These are phyloP conservation scores for Rhadina sibilatrix DNA, from an alignment of 2,113 vertebrate species.

Conservation along the genomic window DNA sequence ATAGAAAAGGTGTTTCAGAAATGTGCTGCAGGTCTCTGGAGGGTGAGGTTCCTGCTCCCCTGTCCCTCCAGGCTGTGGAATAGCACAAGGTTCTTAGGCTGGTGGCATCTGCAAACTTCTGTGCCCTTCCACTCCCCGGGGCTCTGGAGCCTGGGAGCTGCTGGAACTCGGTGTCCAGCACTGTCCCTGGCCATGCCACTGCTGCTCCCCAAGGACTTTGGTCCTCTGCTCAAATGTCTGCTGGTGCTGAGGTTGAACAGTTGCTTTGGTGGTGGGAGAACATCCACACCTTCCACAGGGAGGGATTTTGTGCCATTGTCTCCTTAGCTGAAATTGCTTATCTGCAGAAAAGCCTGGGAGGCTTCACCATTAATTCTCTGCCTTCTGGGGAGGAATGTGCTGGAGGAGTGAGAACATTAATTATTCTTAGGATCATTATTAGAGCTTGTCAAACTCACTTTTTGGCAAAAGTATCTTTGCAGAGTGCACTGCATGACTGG, in stretches of 20 bases:
- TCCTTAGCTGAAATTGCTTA: neutral
- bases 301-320: neutral
- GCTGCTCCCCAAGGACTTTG: neutral
- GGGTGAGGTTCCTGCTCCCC: neutral
- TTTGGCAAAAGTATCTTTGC: slow-evolving; percentile 16
- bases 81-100: neutral
- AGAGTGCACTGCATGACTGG: neutral
- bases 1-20: neutral
- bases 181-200: neutral
- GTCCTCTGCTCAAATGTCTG: neutral
- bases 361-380: slow-evolving; percentile 10
- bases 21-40: neutral
- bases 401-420: slow-evolving; percentile 26
- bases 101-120: neutral
- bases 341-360: neutral
- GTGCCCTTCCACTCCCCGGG: rapidly evolving
- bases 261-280: neutral
- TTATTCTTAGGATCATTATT: slow-evolving; percentile 29
- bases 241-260: neutral
- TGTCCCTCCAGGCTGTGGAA: neutral
- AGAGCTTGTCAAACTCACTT: slow-evolving; percentile 30
- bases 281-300: neutral
- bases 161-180: neutral
- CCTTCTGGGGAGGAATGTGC: neutral
- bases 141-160: neutral